These are phyloP conservation scores for Canis aureus DNA, from an alignment of 2,113 vertebrate species.

Conservation along the genomic window DNA sequence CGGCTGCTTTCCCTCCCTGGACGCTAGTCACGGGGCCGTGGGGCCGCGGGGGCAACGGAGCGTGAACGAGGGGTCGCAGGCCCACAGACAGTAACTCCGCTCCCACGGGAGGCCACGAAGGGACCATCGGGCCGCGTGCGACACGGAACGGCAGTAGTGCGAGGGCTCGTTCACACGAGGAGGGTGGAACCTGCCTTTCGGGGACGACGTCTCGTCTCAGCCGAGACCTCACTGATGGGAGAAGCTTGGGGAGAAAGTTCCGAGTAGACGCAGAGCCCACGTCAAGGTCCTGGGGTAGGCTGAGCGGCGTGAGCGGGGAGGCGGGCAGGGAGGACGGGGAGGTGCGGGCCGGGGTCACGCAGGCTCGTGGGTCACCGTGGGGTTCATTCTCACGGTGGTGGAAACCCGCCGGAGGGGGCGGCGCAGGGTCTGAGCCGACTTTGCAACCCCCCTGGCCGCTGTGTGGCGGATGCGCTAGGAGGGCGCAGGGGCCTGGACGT, in stretches of 20 bases:
- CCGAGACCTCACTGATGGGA: background rate
- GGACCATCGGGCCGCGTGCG: background rate
- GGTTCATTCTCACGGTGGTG: background rate
- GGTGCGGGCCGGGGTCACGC: accelerated
- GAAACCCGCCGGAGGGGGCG: background rate
- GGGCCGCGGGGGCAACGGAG: background rate
- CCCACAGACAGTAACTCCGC: no score
- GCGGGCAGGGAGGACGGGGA: background rate
- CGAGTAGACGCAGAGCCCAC: background rate
- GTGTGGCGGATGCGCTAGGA: background rate
- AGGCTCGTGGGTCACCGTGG: background rate
- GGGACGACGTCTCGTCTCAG: background rate
- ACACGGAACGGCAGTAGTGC: background rate
- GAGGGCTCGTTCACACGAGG: background rate
- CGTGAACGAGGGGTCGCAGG: background rate
- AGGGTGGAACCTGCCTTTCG: background rate
- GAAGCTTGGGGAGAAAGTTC: background rate
- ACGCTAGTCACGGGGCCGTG: background rate
- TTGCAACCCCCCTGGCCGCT: background rate
- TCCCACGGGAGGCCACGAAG: background rate
- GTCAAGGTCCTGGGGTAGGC: background rate
- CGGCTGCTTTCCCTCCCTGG: background rate
- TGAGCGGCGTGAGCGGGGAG: background rate
- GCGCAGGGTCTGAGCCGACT: background rate
- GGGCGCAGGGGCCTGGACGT: background rate